phyloP scores from a whole-genome alignment of 2,113 vertebrate genomes.

The Aramus guarauna region DNA sequence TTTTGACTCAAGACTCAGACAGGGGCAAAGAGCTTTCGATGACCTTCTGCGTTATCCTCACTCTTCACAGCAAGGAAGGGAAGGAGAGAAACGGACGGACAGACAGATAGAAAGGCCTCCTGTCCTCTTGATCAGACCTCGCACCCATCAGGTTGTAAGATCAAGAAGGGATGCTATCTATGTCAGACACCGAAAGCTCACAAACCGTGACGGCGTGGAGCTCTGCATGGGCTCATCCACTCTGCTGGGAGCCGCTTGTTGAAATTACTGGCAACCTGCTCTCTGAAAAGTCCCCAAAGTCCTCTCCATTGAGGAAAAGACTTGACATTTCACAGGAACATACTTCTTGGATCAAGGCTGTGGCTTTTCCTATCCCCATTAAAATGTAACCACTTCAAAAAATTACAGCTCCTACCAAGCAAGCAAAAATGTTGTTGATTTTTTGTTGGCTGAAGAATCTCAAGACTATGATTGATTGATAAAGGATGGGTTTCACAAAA shows the following conservation, averaged over 20 bases:
- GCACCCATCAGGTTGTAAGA: background rate
- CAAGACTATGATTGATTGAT: background rate
- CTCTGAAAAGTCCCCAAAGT: background rate
- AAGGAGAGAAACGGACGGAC: rapidly evolving
- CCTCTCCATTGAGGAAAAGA: background rate
- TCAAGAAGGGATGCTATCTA: background rate
- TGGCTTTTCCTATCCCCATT: background rate
- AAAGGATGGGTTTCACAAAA: background rate
- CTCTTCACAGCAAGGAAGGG: background rate
- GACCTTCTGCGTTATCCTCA: rapidly evolving
- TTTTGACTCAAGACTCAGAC: background rate
- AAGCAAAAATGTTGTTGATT: background rate
- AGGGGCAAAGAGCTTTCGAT: background rate
- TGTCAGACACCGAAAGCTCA: background rate
- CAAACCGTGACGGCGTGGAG: rapidly evolving
- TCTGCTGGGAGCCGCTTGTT: background rate
- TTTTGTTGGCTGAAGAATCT: background rate
- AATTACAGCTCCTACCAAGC: background rate
- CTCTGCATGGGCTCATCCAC: background rate
- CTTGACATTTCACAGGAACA: background rate
- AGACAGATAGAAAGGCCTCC: background rate
- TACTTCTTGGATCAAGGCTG: background rate
- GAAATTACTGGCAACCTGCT: background rate
- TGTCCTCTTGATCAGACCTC: background rate
- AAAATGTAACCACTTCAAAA: background rate